A percentile compares a stretch with the other conserved stretches of the same genome.
Conservation (phyloP, 2,113 vertebrate species). For the Hypanus sabinus region DNA sequence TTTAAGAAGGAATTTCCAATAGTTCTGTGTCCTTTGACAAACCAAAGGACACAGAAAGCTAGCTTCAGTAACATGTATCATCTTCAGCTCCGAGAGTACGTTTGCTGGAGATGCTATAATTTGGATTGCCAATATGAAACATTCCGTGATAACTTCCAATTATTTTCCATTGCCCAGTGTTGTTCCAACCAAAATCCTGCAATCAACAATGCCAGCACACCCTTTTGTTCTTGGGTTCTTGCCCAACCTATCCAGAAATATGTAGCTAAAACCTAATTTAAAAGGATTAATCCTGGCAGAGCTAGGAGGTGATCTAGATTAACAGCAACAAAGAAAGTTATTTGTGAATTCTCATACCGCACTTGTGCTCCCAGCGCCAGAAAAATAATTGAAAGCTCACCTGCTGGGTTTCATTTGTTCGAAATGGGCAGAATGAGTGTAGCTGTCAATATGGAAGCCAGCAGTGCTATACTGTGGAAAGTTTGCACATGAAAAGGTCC, state of each 20-base stretch:
- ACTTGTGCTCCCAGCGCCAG: not conserved
- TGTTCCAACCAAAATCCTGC: not conserved
- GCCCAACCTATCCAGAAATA: not conserved
- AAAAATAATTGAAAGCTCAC: not conserved
- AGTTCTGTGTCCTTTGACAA: not conserved
- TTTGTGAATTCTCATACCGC: not conserved
- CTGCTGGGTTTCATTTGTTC: not conserved
- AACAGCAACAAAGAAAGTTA: not conserved
- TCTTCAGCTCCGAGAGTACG: not conserved
- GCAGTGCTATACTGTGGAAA: not conserved
- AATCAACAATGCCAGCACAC: not conserved
- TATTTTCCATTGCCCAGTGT: too few relatives aligned
- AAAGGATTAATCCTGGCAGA: not conserved
- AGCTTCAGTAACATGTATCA: not conserved
- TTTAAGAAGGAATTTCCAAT: not conserved
- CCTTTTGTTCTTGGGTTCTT: not conserved
- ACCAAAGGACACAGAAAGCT: too few relatives aligned
- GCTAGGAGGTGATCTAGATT: not conserved
- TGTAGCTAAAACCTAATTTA: not conserved
- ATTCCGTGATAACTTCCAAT: not conserved
- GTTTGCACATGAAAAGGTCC: not conserved
- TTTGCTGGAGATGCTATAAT: not conserved
- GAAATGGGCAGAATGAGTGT: not conserved
- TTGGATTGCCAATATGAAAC: not conserved
- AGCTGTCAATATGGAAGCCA: not conserved